Conservation (phyloP, 2,888 invertebrate species). For the Harmothoe impar region DNA sequence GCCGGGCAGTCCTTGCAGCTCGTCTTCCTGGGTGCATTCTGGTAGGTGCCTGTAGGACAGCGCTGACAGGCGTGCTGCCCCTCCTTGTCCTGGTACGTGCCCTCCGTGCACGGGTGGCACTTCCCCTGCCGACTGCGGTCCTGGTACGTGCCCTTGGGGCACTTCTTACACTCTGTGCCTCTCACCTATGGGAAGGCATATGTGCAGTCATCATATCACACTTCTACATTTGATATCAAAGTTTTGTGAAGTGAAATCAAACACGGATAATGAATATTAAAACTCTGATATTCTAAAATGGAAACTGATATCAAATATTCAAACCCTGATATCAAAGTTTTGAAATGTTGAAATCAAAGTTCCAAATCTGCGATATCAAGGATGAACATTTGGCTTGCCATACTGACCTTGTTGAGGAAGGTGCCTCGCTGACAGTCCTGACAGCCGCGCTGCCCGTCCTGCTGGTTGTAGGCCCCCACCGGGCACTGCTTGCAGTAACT, state of each 20-base stretch:
- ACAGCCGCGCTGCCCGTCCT: not conserved
- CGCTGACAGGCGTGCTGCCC: not conserved
- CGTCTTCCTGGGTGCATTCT: not conserved
- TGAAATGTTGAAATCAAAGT: too few species aligned
- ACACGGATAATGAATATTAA: too few species aligned
- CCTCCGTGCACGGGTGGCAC: not conserved
- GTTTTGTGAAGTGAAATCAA: too few species aligned
- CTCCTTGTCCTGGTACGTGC: constrained; percentile 9
- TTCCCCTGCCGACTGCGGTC: not conserved
- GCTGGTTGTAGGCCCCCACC: not conserved
- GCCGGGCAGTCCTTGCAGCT: not conserved
- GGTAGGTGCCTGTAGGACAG: constrained; percentile 28
- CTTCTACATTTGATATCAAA: too few species aligned
- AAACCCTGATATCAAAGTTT: too few species aligned
- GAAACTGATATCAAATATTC: too few species aligned
- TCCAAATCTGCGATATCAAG: not conserved
- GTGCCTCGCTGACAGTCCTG: not conserved
- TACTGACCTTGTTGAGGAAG: constrained; percentile 9
- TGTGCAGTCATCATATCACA: not conserved
- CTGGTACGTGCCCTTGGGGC: constrained; percentile 9
- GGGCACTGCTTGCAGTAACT: not conserved
- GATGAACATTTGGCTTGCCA: too few species aligned
- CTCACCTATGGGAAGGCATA: not conserved
- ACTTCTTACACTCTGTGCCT: not conserved
- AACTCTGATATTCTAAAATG: too few species aligned